phyloP scores from a whole-genome alignment of 2,797 vertebrate genomes.

The Myotis myotis region DNA sequence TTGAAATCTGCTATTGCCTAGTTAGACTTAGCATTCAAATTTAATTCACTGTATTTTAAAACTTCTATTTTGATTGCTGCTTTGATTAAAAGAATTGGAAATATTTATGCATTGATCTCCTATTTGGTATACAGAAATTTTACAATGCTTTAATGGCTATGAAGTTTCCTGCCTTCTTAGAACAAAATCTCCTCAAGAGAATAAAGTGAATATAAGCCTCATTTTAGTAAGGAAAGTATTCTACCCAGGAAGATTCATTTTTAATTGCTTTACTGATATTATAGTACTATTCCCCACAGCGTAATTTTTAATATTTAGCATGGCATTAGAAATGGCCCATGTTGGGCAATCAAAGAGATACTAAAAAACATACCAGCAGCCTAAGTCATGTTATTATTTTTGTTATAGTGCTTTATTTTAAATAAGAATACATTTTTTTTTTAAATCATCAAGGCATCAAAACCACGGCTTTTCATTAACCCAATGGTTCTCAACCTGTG shows the following conservation, averaged over 20 bases:
- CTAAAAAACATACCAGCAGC: conserved; percentile 6
- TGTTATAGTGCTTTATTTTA: background rate
- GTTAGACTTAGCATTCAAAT: conserved; percentile 1
- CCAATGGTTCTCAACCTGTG: too few species aligned
- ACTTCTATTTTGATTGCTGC: background rate
- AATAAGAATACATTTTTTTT: conserved; percentile 14
- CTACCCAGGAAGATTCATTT: conserved; percentile 34
- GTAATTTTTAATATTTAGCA: conserved; percentile 22
- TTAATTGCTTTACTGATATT: conserved; percentile 48
- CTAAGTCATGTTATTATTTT: conserved; percentile 21
- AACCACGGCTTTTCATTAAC: background rate
- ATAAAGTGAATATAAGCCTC: conserved; percentile 36
- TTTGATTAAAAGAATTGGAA: conserved; percentile 43
- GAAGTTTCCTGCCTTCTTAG: conserved; percentile 6
- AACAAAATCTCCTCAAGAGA: conserved; percentile 45
- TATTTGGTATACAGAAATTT: conserved; percentile 5
- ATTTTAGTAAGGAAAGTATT: conserved; percentile 47
- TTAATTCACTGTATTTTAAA: conserved; percentile 21
- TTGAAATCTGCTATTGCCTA: background rate
- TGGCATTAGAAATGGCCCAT: background rate
- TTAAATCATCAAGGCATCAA: background rate
- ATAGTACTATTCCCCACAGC: background rate
- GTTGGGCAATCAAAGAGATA: conserved; percentile 16
- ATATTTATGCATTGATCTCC: conserved; percentile 40
- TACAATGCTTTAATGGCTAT: background rate